phyloP scores from a whole-genome alignment of 2,113 vertebrate genomes.

The Monopterus albus region DNA sequence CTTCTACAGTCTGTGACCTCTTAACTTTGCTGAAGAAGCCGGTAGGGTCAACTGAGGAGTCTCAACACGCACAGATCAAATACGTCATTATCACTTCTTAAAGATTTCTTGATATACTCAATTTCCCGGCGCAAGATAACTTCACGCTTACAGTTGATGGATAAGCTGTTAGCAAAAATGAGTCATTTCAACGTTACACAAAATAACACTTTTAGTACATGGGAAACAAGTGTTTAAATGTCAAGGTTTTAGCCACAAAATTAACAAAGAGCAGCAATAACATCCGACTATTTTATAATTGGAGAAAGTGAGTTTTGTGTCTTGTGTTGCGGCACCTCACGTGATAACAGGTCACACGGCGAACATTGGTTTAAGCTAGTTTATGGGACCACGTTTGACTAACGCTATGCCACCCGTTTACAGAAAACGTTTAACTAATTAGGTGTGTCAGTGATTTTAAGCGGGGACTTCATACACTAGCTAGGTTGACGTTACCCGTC shows the following conservation, averaged over 20 bases:
- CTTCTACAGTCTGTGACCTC: not conserved
- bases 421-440: not conserved
- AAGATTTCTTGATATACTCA: not conserved
- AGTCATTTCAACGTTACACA: not conserved
- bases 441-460: not conserved
- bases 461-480: not conserved
- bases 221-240: not conserved
- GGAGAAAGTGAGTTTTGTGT: constrained; percentile 18
- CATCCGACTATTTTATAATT: not conserved
- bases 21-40: not conserved
- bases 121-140: not conserved
- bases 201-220: not conserved
- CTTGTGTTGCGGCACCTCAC: constrained; percentile 70
- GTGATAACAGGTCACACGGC: constrained; percentile 65
- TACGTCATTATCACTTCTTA: not conserved
- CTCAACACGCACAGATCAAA: not conserved
- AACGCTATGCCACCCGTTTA: not conserved
- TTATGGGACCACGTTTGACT: not conserved
- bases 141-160: not conserved
- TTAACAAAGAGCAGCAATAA: not conserved
- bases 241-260: not conserved
- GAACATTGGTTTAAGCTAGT: constrained; percentile 18
- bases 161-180: not conserved
- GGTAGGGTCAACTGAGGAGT: not conserved
- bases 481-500: not conserved